Conservation (phyloP, 2,797 vertebrate genomes). For the Eleutherodactylus coqui region DNA sequence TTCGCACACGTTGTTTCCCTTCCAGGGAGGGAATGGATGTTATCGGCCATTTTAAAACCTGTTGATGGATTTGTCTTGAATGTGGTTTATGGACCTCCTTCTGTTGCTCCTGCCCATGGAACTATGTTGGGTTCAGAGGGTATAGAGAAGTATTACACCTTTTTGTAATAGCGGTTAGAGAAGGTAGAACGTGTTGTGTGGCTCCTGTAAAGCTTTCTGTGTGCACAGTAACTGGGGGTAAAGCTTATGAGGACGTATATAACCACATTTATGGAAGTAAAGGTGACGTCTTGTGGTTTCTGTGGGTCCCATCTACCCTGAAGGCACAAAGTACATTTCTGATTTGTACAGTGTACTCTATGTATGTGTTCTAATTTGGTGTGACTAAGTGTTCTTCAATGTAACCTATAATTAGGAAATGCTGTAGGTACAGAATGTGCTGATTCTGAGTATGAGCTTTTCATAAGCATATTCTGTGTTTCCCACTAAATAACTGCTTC, state of each 20-base stretch:
- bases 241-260: not conserved
- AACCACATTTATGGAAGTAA: not conserved
- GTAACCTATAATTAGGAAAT: not conserved
- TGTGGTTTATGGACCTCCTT: not conserved
- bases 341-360: not conserved
- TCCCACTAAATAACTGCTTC: not conserved
- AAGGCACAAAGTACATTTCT: too few species aligned
- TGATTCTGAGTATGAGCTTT: too few species aligned
- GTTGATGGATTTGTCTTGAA: not conserved
- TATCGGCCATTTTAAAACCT: not conserved
- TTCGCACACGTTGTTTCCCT: not conserved
- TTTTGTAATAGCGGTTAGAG: not conserved
- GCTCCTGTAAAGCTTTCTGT: not conserved
- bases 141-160: not conserved
- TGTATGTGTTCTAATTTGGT: not conserved
- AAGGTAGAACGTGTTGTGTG: not conserved
- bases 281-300: not conserved
- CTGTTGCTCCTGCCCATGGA: not conserved
- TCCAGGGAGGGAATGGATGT: not conserved
- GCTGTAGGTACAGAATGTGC: not conserved
- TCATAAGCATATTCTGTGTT: not conserved
- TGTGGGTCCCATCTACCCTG: not conserved
- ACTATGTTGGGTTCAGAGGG: not conserved
- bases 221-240: not conserved
- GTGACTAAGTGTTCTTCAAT: not conserved